Evolutionary conservation across 2,797 vertebrate genomes (phyloP).

Genomic region (Sebastolobus alascanus): DNA sequence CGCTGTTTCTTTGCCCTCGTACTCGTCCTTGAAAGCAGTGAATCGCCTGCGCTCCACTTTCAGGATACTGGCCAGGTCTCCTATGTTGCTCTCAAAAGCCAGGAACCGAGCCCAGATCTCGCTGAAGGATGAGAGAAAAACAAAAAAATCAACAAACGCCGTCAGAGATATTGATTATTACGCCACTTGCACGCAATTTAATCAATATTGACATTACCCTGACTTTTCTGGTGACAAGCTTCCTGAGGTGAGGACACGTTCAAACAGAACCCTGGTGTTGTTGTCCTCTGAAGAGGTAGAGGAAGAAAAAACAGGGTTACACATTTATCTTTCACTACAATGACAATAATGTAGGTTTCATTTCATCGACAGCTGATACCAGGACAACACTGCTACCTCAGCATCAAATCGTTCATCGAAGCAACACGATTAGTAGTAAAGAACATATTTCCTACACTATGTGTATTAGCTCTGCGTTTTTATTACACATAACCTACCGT

Average conservation of each 20-base stretch:
- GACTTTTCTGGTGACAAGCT: conserved; percentile 98
- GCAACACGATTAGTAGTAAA: background rate
- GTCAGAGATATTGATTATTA: rapidly evolving
- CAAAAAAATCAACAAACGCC: background rate
- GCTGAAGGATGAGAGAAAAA: conserved; percentile 75
- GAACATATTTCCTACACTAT: background rate
- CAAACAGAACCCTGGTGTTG: conserved; percentile 99
- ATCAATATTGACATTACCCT: conserved; percentile 85
- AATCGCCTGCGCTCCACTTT: conserved; percentile 98
- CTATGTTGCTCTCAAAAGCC: conserved; percentile 99
- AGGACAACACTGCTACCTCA: background rate
- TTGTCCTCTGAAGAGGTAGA: conserved; percentile 91
- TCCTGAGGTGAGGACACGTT: conserved; percentile 98
- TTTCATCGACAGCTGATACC: background rate
- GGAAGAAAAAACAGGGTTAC: background rate
- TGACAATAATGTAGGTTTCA: background rate
- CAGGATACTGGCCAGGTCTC: conserved; percentile 97
- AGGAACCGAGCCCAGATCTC: conserved; percentile 99
- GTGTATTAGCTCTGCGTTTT: background rate
- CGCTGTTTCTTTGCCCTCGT: conserved; percentile 98
- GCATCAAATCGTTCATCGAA: background rate
- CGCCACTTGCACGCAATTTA: rapidly evolving
- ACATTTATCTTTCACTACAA: background rate
- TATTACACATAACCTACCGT: conserved; percentile 84
- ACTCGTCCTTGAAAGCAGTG: conserved; percentile 97